These are phyloP conservation scores for Notocelia uddmanniana DNA, from an alignment of 2,888 invertebrate species.

Conservation along the genomic window DNA sequence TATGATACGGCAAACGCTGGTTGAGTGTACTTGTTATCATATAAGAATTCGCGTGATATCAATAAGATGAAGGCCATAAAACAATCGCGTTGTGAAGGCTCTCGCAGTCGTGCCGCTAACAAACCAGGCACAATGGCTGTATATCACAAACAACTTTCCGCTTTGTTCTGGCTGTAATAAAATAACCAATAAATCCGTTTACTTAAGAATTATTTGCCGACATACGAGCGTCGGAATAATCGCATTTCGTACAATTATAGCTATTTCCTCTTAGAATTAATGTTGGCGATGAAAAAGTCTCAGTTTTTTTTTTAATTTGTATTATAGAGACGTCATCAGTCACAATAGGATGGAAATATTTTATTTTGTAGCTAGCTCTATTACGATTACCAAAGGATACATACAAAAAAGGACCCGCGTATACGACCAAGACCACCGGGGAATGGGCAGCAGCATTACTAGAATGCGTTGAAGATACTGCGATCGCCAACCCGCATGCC, in stretches of 20 bases:
- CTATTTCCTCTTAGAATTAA: conserved; percentile 11
- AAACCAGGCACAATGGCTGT: conserved; percentile 30
- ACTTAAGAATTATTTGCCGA: conserved; percentile 25
- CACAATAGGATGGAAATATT: no score
- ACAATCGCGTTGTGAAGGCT: conserved; percentile 32
- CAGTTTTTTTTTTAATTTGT: no score
- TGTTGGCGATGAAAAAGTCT: not conserved
- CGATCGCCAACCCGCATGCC: no score
- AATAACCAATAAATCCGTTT: conserved; percentile 33
- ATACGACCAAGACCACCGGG: no score
- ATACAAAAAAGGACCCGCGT: no score
- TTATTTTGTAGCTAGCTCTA: no score
- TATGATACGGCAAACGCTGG: not conserved
- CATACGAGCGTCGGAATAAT: conserved; percentile 1
- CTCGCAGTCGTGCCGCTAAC: conserved; percentile 19
- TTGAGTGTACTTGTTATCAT: conserved; percentile 15
- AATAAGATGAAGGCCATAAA: conserved; percentile 37
- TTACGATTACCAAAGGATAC: no score
- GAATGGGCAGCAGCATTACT: no score
- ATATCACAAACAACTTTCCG: conserved; percentile 41
- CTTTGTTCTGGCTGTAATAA: conserved; percentile 38
- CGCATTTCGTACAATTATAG: not conserved
- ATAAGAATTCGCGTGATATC: conserved; percentile 28
- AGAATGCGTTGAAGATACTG: no score
- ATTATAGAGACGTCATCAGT: no score